A percentile compares a stretch with the other conserved stretches of the same genome.
phyloP scores from a whole-genome alignment of 2,113 vertebrate genomes.

The Patagioenas fasciata region DNA sequence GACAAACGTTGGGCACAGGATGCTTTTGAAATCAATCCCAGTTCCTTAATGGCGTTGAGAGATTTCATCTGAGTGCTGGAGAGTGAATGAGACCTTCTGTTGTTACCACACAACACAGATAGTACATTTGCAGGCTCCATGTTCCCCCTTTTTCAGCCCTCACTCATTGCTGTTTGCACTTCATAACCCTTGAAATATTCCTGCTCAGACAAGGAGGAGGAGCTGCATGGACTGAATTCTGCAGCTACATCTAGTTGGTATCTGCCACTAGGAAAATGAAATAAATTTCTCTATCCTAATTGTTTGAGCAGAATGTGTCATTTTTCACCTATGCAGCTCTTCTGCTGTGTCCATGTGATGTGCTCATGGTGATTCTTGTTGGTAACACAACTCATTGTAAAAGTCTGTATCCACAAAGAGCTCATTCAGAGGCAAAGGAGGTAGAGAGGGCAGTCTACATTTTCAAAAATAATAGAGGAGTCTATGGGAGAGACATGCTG shows the following conservation, averaged over 20 bases:
- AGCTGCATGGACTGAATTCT: neutral
- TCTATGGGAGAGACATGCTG: neutral
- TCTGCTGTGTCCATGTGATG: neutral
- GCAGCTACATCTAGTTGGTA: neutral
- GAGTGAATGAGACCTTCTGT: neutral
- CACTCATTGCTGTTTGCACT: neutral
- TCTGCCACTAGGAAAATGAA: neutral
- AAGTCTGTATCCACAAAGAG: neutral
- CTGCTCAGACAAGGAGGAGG: neutral
- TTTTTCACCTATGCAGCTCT: neutral
- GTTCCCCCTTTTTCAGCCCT: neutral
- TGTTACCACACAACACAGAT: neutral
- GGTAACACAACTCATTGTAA: neutral
- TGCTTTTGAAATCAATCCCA: neutral
- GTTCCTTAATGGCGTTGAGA: neutral
- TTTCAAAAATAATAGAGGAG: neutral
- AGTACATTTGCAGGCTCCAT: neutral
- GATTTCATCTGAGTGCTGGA: neutral
- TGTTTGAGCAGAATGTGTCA: neutral
- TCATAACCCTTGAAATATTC: neutral
- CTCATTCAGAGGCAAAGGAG: neutral
- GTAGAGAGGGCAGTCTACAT: neutral
- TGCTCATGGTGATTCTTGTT: neutral
- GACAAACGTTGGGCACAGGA: neutral
- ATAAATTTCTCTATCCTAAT: neutral